Conservation (phyloP, 2,113 vertebrate genomes). For the Colossoma macropomum region DNA sequence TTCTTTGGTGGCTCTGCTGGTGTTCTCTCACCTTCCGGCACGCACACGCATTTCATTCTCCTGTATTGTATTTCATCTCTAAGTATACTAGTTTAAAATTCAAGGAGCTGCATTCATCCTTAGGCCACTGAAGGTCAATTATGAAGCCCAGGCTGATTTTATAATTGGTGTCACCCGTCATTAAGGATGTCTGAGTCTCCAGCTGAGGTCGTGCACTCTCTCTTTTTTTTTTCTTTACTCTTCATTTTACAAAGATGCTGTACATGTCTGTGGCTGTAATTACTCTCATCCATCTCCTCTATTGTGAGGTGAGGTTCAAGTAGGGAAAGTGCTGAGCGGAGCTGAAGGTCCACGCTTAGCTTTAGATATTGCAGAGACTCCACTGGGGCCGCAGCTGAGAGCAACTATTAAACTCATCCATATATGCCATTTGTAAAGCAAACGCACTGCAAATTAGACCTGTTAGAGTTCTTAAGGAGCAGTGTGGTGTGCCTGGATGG, state of each 20-base stretch:
- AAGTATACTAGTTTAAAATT: neutral
- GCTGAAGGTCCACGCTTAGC: constrained; percentile 42
- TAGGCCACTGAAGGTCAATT: neutral
- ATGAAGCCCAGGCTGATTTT: neutral
- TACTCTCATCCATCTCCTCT: constrained; percentile 62
- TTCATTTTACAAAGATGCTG: constrained; percentile 39
- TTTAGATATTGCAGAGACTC: constrained; percentile 47
- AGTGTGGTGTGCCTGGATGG: neutral
- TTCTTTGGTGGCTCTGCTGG: neutral
- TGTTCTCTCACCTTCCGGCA: neutral
- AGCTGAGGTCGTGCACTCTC: neutral
- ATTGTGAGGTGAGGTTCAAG: constrained; percentile 45
- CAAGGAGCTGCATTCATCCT: neutral
- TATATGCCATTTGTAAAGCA: neutral
- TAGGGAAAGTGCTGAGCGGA: constrained; percentile 62
- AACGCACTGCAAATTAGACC: neutral
- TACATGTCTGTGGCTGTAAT: constrained; percentile 49
- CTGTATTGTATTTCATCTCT: neutral
- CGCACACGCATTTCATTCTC: neutral
- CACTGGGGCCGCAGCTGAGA: neutral
- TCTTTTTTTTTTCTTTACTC: constrained; percentile 37
- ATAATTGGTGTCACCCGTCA: constrained; percentile 17
- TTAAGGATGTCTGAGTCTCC: constrained; percentile 12
- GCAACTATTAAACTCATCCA: constrained; percentile 7
- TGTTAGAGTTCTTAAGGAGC: neutral